Percentiles rank a stretch among this genome's conserved stretches.
Conservation (phyloP, 2,113 vertebrate species). For the Genyomyrus donnyi region DNA sequence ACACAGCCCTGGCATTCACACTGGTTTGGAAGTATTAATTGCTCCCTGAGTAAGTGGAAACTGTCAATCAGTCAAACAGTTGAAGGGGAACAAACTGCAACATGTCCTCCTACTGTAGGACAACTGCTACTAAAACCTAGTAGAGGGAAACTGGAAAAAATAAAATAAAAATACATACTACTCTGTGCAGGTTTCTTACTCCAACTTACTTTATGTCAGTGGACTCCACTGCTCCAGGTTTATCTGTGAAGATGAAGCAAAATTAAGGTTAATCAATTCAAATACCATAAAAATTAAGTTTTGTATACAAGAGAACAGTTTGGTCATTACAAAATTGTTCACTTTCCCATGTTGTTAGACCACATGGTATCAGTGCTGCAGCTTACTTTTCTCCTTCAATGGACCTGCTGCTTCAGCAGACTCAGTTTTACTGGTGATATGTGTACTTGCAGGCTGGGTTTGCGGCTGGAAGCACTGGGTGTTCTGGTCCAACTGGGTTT, state of each 20-base stretch:
- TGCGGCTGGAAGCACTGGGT: constrained; percentile 28
- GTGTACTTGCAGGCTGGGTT: constrained; percentile 10
- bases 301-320: background rate
- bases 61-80: background rate
- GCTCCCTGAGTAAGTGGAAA: background rate
- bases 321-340: background rate
- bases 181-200: constrained; percentile 13
- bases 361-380: background rate
- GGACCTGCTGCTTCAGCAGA: constrained; percentile 1
- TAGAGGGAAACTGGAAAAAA: background rate
- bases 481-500: background rate
- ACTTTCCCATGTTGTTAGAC: background rate
- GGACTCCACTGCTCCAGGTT: constrained; percentile 24
- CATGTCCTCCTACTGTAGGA: background rate
- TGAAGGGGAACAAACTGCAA: background rate
- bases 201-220: constrained; percentile 25
- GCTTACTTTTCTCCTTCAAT: constrained; percentile 51
- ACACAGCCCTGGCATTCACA: background rate
- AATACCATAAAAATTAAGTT: background rate
- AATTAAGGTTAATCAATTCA: background rate
- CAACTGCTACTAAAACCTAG: background rate
- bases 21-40: background rate
- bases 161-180: background rate
- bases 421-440: constrained; percentile 26
- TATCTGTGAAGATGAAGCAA: constrained; percentile 29